Percentiles rank a stretch among this genome's conserved stretches.
Conservation (phyloP, 2,888 invertebrate species). For the Calephelis perditalis region DNA sequence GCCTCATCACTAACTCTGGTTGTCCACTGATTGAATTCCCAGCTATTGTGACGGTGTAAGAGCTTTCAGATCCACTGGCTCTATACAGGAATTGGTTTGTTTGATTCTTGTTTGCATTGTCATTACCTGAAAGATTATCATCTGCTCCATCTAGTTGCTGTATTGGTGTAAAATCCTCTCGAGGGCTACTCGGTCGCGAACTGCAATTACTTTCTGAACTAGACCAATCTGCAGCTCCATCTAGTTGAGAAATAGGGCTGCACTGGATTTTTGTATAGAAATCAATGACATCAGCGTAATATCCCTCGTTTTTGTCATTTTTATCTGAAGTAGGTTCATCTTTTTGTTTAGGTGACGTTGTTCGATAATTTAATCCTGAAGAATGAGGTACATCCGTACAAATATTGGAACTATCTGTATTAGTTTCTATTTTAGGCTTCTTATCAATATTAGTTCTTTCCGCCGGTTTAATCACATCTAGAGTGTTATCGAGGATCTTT, state of each 20-base stretch:
- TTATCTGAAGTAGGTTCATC: slow-evolving; percentile 53
- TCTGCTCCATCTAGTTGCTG: slow-evolving; percentile 84
- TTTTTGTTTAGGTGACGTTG: slow-evolving; percentile 60
- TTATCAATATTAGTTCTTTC: slow-evolving; percentile 48
- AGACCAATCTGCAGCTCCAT: slow-evolving; percentile 83
- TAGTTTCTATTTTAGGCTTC: slow-evolving; percentile 53
- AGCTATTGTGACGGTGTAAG: slow-evolving; percentile 71
- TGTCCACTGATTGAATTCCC: slow-evolving; percentile 72
- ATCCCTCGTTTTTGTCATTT: slow-evolving; percentile 60
- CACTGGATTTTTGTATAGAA: slow-evolving; percentile 75
- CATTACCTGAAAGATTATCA: slow-evolving; percentile 71
- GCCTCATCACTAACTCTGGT: slow-evolving; percentile 65
- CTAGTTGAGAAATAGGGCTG: slow-evolving; percentile 82
- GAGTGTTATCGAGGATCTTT: slow-evolving; percentile 48
- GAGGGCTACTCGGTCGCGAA: slow-evolving; percentile 64
- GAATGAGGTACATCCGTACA: slow-evolving; percentile 63
- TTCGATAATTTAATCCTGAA: slow-evolving; percentile 63
- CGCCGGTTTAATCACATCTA: slow-evolving; percentile 57
- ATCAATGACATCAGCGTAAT: slow-evolving; percentile 70
- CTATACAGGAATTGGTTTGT: slow-evolving; percentile 66
- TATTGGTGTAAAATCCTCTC: slow-evolving; percentile 69
- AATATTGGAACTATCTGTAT: slow-evolving; percentile 38
- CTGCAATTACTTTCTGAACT: slow-evolving; percentile 74
- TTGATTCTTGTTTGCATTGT: slow-evolving; percentile 53
- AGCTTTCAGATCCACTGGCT: slow-evolving; percentile 67